Evolutionary conservation across 1,140 invertebrate genomes (phyloP).

Genomic region (Drosophila teissieri): DNA sequence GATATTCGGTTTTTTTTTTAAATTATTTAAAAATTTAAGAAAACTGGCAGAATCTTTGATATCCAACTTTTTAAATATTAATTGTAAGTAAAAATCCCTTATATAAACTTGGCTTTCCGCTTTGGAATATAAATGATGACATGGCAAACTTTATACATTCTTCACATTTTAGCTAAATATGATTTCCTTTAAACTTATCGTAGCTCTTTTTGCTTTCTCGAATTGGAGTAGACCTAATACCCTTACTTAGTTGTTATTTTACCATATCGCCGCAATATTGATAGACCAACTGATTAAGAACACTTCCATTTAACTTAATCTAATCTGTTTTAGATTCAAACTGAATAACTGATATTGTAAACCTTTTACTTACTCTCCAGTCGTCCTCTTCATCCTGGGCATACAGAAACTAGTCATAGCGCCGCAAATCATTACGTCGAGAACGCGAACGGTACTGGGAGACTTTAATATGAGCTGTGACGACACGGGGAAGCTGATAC

Average conservation of each 20-base stretch:
- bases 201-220: neutral
- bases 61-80: too few relatives aligned
- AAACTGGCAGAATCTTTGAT: too few relatives aligned
- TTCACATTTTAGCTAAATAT: too few relatives aligned
- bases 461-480: slow-evolving; percentile 99
- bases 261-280: neutral
- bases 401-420: slow-evolving; percentile 98
- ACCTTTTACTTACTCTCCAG: slow-evolving; percentile 85
- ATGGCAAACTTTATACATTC: too few relatives aligned
- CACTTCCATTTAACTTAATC: too few relatives aligned
- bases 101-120: too few relatives aligned
- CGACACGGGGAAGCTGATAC: slow-evolving; percentile 95
- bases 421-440: slow-evolving; percentile 96
- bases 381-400: slow-evolving; percentile 95
- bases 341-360: too few relatives aligned
- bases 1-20: too few relatives aligned
- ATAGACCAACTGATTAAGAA: neutral
- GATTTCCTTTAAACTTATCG: too few relatives aligned
- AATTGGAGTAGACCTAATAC: neutral
- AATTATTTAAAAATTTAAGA: too few relatives aligned
- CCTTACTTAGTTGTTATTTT: neutral
- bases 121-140: too few relatives aligned
- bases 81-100: too few relatives aligned
- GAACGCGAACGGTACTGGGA: slow-evolving; percentile 93
- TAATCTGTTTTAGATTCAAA: neutral